Evolutionary conservation across 2,113 vertebrate genomes (phyloP).

Genomic region (Tichodroma muraria): DNA sequence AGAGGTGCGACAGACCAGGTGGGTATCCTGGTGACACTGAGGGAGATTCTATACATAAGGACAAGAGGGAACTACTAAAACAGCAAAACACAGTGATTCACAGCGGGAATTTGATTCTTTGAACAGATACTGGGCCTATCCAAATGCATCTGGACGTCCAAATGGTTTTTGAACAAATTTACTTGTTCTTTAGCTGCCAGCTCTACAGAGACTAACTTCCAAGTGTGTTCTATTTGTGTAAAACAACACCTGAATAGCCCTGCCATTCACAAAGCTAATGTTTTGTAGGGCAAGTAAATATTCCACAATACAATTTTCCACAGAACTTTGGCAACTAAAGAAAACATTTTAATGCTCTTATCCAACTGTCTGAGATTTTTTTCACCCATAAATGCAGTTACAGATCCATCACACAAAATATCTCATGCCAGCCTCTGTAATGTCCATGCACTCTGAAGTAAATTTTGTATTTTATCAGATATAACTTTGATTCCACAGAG

Average conservation of each 20-base stretch:
- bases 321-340: neutral
- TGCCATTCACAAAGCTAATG: neutral
- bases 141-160: neutral
- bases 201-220: neutral
- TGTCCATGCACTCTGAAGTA: neutral
- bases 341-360: neutral
- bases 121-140: neutral
- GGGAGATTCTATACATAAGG: neutral
- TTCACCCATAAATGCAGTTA: neutral
- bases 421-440: neutral
- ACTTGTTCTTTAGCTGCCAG: neutral
- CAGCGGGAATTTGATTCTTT: neutral
- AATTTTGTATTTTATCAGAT: neutral
- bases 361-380: neutral
- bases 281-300: neutral
- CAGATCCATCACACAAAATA: neutral
- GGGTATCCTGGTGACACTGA: neutral
- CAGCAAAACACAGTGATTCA: neutral
- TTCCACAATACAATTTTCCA: neutral
- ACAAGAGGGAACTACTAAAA: neutral
- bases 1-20: rapidly evolving
- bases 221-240: neutral
- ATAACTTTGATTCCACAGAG: neutral
- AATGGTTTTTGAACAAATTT: neutral
- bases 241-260: neutral